Evolutionary conservation across 2,797 vertebrate species (phyloP), one percentile per base, ranked within the genome.

Genomic region (Schizopygopsis malacanthus): DNA sequence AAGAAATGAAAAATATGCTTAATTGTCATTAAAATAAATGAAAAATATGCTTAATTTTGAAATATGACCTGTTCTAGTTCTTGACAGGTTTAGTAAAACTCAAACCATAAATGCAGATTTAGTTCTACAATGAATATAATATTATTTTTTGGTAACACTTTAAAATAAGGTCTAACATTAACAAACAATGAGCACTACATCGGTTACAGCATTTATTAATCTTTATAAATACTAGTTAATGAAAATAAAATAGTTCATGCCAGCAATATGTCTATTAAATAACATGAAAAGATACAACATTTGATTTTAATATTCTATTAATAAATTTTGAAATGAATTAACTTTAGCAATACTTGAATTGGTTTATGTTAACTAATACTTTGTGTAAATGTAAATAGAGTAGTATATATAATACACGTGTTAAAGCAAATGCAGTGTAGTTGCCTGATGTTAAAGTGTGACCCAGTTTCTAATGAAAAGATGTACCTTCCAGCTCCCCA

Each of bases 401-500:
- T 25, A 6, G 28, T 28, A 28, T 25, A 28, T 28, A 15, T 28
- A 63, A 25, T 28, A 1, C 25, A 28, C 3, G 59, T 28, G 25
- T 63, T 25, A 61, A 61, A 11, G 25, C 59, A 25, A 63, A 7
- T 7, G 5, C 56, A 59, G 20, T n/a, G 10, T 8, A 50, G 47
- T 50, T 50, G 28, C 20, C 8, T 1, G 20, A 69, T 4, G 47
- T 50, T 50, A 67, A 67, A 67, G 15, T 37, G 63, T 37, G 37
- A 33, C 15, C 11, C 2, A 33, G 9, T 18, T 37, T 67, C 8
- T 8, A 37, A 18, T 18, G 0, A 37, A 18, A 18, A 37, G 15
- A 37, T 91, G 88, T 94, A 98, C 98, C 97, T 96, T 87, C 97
- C 97, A 4, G 92, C 88, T 52, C 98, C 97, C 97, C 98, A 98